Conservation (phyloP, 2,113 vertebrate species). For the Sebastes schlegelii region DNA sequence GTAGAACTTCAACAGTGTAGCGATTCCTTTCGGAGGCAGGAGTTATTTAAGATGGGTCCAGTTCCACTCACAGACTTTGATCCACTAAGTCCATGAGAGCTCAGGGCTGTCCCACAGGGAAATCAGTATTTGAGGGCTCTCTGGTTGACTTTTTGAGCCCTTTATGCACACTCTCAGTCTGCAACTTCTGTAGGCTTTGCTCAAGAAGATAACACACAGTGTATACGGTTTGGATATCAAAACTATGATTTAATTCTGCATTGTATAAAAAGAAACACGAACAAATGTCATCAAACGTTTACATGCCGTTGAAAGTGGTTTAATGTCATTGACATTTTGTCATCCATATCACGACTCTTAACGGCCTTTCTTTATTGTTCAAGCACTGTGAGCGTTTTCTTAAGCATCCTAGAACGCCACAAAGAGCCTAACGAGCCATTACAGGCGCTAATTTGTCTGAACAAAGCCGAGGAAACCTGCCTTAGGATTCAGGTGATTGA, state of each 20-base stretch:
- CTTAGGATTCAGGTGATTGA: conserved; percentile 28
- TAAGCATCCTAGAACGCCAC: conserved; percentile 15
- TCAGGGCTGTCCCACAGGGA: not conserved
- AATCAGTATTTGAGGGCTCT: not conserved
- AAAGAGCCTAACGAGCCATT: conserved; percentile 45
- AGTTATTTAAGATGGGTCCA: not conserved
- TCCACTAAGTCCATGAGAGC: not conserved
- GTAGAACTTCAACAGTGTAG: not conserved
- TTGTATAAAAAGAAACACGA: not conserved
- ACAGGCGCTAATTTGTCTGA: conserved; percentile 46
- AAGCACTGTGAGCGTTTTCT: not conserved
- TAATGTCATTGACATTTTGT: not conserved
- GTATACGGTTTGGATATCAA: not conserved
- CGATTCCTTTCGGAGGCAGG: not conserved
- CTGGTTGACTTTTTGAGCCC: not conserved
- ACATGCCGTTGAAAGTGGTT: not conserved
- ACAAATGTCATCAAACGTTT: not conserved
- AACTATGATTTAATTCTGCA: not conserved
- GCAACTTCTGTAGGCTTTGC: not conserved
- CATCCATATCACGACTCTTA: not conserved
- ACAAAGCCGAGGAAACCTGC: conserved; percentile 33
- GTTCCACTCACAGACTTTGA: conserved; percentile 4
- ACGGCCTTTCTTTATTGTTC: conserved; percentile 16
- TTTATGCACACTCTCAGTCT: not conserved
- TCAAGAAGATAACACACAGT: not conserved